Base-by-base conservation (phyloP, 2,888 invertebrate species). In the Torymus aiolomorphi region DNA sequence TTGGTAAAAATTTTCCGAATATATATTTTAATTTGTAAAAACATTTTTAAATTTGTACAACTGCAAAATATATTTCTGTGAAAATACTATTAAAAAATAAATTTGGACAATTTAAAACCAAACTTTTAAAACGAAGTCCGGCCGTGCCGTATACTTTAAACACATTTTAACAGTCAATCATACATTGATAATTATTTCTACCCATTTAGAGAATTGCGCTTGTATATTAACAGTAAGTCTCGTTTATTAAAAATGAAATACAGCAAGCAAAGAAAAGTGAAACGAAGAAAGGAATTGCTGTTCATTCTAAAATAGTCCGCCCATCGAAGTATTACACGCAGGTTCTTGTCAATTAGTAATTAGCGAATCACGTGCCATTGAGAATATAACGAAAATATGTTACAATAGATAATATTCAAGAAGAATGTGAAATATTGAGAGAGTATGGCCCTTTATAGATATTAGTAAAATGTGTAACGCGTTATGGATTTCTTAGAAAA, bases 241-340 rank as follows among this genome's bases (percentile, higher is more conserved):
- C 8, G 8, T 42, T 5, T 42, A 8, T 42, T 57, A 10, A 67
- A 18, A 66, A 14, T 20, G 51, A 8, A 67, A 52, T 31, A 69
- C 24, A 13, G 31, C 56, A 31, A 3, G 31, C 24, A 69, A 31
- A 3, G 67, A 42, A 18, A 75, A 2, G 18, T 24, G 13, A 61
- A 51, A 13, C 3, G 31, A 65, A 69, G 14, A 51, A 72, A 49
- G 42, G 57, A 12, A 77, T 72, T 52, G 11, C 16, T 54, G 18
- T 74, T 71, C 10, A 78, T 78, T 81, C 66, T 76, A 78, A 78
- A 78, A 56, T 69, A 76, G 67, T 81, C 81, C 78, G 78, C 78
- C 78, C 81, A 78, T 63, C 63, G 59, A 42, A 42, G 13, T 52
- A 49, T 79, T 54, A 16, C 13, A 61, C 13, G 65, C 49, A 75